These are phyloP conservation scores for Caenorhabditis sulstoni DNA, from an alignment of 2,888 invertebrate genomes.

Conservation along the genomic window DNA sequence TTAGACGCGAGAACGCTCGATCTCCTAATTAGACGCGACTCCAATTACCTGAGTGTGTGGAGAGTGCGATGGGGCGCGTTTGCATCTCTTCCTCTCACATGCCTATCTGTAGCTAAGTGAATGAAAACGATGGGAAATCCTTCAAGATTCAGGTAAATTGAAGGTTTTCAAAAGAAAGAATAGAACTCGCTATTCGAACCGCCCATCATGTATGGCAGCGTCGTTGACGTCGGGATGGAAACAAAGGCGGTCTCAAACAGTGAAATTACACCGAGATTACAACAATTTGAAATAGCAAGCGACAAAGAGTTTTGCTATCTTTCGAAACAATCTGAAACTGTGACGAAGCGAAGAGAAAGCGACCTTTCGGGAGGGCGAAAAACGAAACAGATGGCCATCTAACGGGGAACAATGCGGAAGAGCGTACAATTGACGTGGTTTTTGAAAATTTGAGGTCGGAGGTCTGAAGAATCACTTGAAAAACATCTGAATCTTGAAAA, in stretches of 20 bases:
- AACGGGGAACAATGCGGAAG: slow-evolving; percentile 12
- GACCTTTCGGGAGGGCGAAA: background rate
- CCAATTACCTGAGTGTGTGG: no score
- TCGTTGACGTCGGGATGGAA: background rate
- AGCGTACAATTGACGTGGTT: no score
- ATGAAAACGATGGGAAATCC: slow-evolving; percentile 1
- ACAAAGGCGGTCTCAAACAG: slow-evolving; percentile 27
- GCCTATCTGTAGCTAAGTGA: background rate
- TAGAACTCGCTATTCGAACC: background rate
- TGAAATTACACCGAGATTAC: slow-evolving; percentile 35
- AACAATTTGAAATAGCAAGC: background rate
- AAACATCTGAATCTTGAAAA: background rate
- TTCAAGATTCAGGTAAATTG: background rate
- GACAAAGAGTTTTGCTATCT: slow-evolving; percentile 48
- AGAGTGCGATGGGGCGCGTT: slow-evolving; percentile 15
- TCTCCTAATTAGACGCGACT: no score
- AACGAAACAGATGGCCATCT: slow-evolving; percentile 14
- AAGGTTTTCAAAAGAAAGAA: background rate
- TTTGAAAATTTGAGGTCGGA: background rate
- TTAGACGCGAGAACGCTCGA: no score
- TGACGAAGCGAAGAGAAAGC: slow-evolving; percentile 20
- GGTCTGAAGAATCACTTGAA: background rate
- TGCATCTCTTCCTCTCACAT: background rate
- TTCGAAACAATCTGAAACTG: slow-evolving; percentile 32
- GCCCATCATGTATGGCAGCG: background rate